Conservation (phyloP, 2,113 vertebrate species). For the Micromys minutus region DNA sequence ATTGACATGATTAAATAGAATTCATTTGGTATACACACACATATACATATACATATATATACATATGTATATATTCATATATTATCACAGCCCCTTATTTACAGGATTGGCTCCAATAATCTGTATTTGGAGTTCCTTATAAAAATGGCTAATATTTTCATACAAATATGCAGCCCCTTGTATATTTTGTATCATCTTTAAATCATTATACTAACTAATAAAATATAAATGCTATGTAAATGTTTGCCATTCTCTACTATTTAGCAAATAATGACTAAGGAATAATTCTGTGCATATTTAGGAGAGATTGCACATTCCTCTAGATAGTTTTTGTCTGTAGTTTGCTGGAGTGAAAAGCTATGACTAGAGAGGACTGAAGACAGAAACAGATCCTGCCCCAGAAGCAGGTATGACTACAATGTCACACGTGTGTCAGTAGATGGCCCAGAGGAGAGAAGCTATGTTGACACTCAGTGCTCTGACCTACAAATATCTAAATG, state of each 20-base stretch:
- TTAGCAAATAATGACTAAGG: background rate
- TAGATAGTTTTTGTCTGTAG: background rate
- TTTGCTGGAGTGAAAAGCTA: background rate
- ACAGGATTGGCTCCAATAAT: background rate
- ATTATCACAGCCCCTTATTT: background rate
- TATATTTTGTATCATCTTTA: background rate
- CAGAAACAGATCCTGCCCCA: background rate
- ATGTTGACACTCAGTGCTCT: too few relatives aligned
- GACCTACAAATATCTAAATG: too few relatives aligned
- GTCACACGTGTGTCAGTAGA: too few relatives aligned
- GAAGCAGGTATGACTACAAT: too few relatives aligned
- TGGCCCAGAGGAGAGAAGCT: too few relatives aligned
- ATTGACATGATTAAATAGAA: background rate
- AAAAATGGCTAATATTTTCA: background rate
- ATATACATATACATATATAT: background rate
- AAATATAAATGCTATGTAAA: background rate
- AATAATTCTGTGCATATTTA: background rate
- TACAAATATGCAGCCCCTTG: background rate
- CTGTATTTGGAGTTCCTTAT: background rate
- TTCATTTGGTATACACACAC: background rate
- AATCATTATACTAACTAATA: background rate
- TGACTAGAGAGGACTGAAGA: background rate
- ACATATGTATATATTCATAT: background rate
- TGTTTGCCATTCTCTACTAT: background rate
- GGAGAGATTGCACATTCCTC: background rate